Base-by-base conservation (phyloP, 2,888 invertebrate genomes). In the Acheta domesticus region DNA sequence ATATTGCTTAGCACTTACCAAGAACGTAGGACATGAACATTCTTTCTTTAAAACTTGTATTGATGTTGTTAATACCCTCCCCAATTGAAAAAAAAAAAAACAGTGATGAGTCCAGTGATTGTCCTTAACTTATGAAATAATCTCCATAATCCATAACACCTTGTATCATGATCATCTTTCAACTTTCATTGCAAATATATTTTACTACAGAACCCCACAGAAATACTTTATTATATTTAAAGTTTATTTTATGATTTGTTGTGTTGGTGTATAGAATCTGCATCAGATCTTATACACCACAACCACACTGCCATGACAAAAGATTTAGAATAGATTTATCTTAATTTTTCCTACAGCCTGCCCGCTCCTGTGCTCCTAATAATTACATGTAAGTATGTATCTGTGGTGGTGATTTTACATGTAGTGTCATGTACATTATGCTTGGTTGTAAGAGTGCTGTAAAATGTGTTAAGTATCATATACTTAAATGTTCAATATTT, bases 91-190 rank as follows among this genome's bases (percentile, higher is more conserved):
- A 62, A n/a, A 62, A 62, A 62, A 62, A 62, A n/a, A 62, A 62
- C 62, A 62, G n/a, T 62, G 62, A 62, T 62, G 62, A 62, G n/a
- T 62, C n/a, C 62, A 62, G 62, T 62, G 62, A 62, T 62, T 62
- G 62, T 19, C 62, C 62, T 19, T 62, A 14, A 19, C 62, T 62
- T 62, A 62, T 62, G n/a, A 62, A n/a, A 62, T 62, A 62, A 62
- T 62, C 16, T 62, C 62, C 62, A 62, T 19, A 62, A 62, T 62
- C n/a, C 14, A 62, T 62, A 19, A 62, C 36, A 36, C 36, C 36
- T 36, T 11, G 62, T 19, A n/a, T 62, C 62, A 62, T 62, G 14
- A n/a, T 62, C 16, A 62, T 62, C n/a, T 62, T 62, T 62, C 62
- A 19, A n/a, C n/a, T 62, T 62, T 62, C n/a, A 14, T 62, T 62